Base-by-base conservation (phyloP, 2,888 invertebrate genomes). In the Diarsia brunnea region DNA sequence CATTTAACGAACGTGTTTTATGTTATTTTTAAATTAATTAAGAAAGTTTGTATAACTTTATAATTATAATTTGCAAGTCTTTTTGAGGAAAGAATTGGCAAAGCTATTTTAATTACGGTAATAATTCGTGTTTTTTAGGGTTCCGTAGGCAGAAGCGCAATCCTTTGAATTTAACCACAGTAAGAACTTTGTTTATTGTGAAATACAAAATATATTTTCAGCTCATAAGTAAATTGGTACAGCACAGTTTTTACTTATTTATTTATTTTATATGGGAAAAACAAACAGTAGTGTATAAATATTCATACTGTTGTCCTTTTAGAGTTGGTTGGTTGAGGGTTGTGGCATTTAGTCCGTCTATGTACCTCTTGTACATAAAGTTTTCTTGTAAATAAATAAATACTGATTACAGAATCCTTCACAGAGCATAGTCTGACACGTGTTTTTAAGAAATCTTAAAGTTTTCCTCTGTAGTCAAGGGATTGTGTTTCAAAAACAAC, bases 1-100 rank as follows among this genome's bases (percentile, higher is more conserved):
- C 31, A 21, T 38, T 38, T 24, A 16, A 21, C 21, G 45, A 63
- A 51, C n/a, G 10, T 49, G 10, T 49, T 49, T 19, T 11, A 14
- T n/a, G n/a, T 47, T 12, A 1, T 73, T 47, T 58, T 73, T 19
- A 51, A n/a, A 55, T 73, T 19, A 47, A 73, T 72, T 45, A 72
- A 45, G 14, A 45, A 72, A 58, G 45, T 31, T 38, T 5, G 21
- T 21, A 38, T 3, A 70, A 68, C 49, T 51, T 38, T 24, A 10
- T 55, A 45, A 45, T 55, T 72, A 53, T 53, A 27, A 72, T 43
- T 4, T 12, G 3, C 27, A 16, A 53, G 53, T 31, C n/a, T 60
- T 60, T 60, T 60, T 60, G 58, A 60, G 19, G 58, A 27, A 27
- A 19, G 11, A 60, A 60, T 60, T 60, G 27, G 19, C 27, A 27